phyloP scores from a whole-genome alignment of 2,888 invertebrate species.

The Trisateles emortualis region DNA sequence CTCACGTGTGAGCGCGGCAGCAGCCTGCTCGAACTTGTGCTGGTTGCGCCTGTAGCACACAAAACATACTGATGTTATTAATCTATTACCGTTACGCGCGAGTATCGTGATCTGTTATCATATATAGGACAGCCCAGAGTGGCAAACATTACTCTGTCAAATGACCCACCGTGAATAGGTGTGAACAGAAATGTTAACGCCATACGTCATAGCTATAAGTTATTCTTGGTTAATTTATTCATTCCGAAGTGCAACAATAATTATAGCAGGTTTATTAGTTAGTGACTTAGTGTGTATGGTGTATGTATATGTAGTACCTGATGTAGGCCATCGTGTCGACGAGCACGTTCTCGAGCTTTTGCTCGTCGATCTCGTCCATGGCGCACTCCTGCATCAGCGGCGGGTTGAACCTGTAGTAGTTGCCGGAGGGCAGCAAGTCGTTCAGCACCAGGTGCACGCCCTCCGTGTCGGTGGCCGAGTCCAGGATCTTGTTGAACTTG shows the following conservation, averaged over 20 bases:
- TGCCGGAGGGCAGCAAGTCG: constrained; percentile 90
- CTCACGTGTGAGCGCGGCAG: constrained; percentile 72
- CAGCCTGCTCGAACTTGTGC: constrained; percentile 89
- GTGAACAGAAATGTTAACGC: too few relatives aligned
- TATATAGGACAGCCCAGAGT: too few relatives aligned
- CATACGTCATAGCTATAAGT: too few relatives aligned
- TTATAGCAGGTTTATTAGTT: too few relatives aligned
- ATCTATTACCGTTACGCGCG: too few relatives aligned
- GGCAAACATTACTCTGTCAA: too few relatives aligned
- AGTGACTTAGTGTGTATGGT: too few relatives aligned
- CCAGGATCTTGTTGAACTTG: constrained; percentile 93
- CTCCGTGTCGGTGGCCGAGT: constrained; percentile 96
- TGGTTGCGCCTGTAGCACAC: constrained; percentile 89
- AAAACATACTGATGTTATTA: not conserved
- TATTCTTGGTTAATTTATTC: too few relatives aligned
- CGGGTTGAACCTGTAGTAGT: constrained; percentile 96
- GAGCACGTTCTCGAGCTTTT: constrained; percentile 90
- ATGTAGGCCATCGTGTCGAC: constrained; percentile 92
- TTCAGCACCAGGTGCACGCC: constrained; percentile 92
- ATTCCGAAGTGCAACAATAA: too few relatives aligned
- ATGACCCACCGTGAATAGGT: too few relatives aligned
- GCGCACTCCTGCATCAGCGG: constrained; percentile 92
- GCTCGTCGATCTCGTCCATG: constrained; percentile 93
- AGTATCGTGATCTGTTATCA: too few relatives aligned
- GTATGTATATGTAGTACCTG: constrained; percentile 33